phyloP scores from a whole-genome alignment of 2,888 invertebrate species.

The Rhingia rostrata region DNA sequence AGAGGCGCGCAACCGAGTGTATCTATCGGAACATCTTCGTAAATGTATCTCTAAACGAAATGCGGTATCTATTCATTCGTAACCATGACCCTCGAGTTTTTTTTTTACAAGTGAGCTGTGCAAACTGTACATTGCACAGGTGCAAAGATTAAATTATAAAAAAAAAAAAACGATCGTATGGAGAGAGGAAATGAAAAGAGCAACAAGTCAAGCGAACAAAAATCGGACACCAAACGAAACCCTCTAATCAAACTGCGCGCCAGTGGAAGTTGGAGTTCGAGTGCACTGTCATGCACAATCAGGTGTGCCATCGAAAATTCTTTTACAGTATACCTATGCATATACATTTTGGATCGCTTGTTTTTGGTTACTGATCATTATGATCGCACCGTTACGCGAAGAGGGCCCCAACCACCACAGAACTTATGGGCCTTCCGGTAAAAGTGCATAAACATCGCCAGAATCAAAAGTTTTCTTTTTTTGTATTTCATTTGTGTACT shows the following conservation, averaged over 20 bases:
- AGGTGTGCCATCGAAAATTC: constrained; percentile 65
- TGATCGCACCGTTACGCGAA: constrained; percentile 47
- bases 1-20: constrained; percentile 21
- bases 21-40: constrained; percentile 46
- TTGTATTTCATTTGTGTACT: not conserved
- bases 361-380: constrained; percentile 39
- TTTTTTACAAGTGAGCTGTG: constrained; percentile 7
- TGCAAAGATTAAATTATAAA: constrained; percentile 42
- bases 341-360: constrained; percentile 12
- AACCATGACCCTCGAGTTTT: constrained; percentile 50
- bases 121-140: constrained; percentile 54
- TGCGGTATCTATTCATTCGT: constrained; percentile 54
- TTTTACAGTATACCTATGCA: constrained; percentile 32
- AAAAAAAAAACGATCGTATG: not conserved
- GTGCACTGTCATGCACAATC: constrained; percentile 61
- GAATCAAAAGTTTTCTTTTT: constrained; percentile 27
- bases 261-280: constrained; percentile 41
- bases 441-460: constrained; percentile 44
- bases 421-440: constrained; percentile 56
- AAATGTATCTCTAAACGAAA: constrained; percentile 42
- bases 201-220: constrained; percentile 59
- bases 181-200: constrained; percentile 27
- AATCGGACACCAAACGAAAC: constrained; percentile 35
- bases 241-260: constrained; percentile 48
- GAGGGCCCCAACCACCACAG: constrained; percentile 30